Base-by-base conservation (phyloP, 2,113 vertebrate genomes). In the Pterocles gutturalis region DNA sequence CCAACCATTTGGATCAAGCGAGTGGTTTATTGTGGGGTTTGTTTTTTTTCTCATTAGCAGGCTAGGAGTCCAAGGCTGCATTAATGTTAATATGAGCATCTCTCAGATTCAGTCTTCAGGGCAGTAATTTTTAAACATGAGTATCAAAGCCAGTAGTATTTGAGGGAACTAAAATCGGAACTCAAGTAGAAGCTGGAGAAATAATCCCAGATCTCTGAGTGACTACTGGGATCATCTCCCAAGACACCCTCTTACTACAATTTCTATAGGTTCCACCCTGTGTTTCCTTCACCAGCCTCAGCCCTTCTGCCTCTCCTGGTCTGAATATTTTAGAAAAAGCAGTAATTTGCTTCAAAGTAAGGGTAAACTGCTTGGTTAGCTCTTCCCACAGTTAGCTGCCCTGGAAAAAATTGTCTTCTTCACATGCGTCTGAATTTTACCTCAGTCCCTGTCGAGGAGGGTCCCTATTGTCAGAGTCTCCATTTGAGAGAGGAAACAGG, bases 61-160 rank as follows among this genome's bases (percentile, higher is more conserved):
- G 19, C 38, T 71, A 36, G 8, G 41, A 78, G 38, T 87, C 64
- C 60, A 75, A 67, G 33, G 19, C 57, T 78, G 51, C 83, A 82
- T 91, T 60, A 94, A 92, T 38, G 9, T 91, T 92, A 83, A 84
- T 51, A 67, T 43, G 34, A 89, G 38, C 54, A 67, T 55, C 60
- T 60, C 61, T 49, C 86, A 81, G 36, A 43, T 51, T 81, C 60
- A 66, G 67, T 67, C 80, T 80, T 73, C 55, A 82, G 77, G 87
- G 75, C 71, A 91, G 83, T 45, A 26, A 94, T 89, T 92, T 91
- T 89, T 87, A 93, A 87, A 48, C 29, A 58, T 4, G 15, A 87
- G 5, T 15, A 70, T 62, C 0, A 1, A 88, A 92, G 49, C 10
- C 34, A 60, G 33, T 29, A 33, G 38, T 48, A 38, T 62, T 26